phyloP scores from a whole-genome alignment of 2,888 invertebrate species.

The Adela reaumurella region DNA sequence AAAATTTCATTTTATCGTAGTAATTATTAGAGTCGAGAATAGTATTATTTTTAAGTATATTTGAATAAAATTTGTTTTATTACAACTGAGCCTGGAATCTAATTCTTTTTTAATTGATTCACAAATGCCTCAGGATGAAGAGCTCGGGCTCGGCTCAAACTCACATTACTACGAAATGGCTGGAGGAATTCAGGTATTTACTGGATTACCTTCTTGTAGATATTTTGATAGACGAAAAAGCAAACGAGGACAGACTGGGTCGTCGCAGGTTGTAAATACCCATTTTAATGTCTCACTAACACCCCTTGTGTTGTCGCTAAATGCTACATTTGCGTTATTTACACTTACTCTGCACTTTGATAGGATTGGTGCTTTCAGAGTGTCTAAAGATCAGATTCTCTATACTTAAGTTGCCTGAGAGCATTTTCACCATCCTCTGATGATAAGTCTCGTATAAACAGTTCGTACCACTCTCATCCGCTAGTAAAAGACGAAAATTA shows the following conservation, averaged over 20 bases:
- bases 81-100: too few relatives aligned
- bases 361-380: neutral
- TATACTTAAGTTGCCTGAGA: too few relatives aligned
- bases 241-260: too few relatives aligned
- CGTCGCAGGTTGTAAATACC: too few relatives aligned
- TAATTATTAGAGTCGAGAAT: slow-evolving; percentile 6
- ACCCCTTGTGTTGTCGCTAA: neutral
- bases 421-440: too few relatives aligned
- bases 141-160: slow-evolving; percentile 51
- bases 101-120: slow-evolving; percentile 43
- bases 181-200: slow-evolving; percentile 51
- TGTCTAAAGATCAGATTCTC: too few relatives aligned
- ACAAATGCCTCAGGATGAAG: slow-evolving; percentile 54
- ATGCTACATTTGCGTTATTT: neutral
- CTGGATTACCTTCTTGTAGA: neutral
- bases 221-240: neutral
- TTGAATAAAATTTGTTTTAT: slow-evolving; percentile 22
- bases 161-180: slow-evolving; percentile 55
- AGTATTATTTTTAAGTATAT: neutral
- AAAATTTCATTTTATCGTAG: neutral
- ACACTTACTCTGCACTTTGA: neutral
- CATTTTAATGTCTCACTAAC: neutral
- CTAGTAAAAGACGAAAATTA: too few relatives aligned
- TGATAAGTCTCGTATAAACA: too few relatives aligned
- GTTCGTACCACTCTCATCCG: too few relatives aligned